Percentiles rank a stretch among this genome's conserved stretches.
phyloP scores from a whole-genome alignment of 2,113 vertebrate species.

The Marmota monax region DNA sequence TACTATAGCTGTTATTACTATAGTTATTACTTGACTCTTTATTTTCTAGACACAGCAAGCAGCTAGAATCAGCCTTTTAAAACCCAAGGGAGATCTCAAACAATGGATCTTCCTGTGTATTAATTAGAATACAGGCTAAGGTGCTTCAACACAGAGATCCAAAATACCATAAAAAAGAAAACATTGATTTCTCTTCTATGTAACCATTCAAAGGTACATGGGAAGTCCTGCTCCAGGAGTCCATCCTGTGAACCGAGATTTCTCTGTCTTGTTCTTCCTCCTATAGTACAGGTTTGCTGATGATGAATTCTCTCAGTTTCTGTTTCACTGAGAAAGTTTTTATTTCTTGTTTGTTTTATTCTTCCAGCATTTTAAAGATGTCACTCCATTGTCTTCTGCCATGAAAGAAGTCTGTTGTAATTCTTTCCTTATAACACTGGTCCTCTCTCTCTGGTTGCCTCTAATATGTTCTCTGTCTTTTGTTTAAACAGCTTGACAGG shows the following conservation, averaged over 20 bases:
- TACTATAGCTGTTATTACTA: background rate
- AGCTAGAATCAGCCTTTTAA: background rate
- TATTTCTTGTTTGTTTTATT: background rate
- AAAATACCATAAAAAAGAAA: background rate
- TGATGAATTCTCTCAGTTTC: background rate
- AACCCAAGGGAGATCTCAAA: background rate
- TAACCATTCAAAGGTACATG: background rate
- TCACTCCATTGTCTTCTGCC: background rate
- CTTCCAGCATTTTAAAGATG: background rate
- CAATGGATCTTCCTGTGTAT: background rate
- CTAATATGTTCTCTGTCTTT: background rate
- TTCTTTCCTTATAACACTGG: background rate
- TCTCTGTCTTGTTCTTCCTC: background rate
- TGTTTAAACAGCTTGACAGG: background rate
- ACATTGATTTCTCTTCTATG: background rate
- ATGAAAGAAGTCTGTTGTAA: background rate
- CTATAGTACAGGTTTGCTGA: background rate
- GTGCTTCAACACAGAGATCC: background rate
- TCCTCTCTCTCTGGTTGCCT: background rate
- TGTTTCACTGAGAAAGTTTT: background rate
- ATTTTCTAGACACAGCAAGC: background rate
- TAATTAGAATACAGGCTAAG: background rate
- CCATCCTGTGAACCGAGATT: background rate
- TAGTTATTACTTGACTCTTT: background rate
- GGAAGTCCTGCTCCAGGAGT: background rate